phyloP scores from a whole-genome alignment of 2,113 vertebrate species.

The Struthio camelus region DNA sequence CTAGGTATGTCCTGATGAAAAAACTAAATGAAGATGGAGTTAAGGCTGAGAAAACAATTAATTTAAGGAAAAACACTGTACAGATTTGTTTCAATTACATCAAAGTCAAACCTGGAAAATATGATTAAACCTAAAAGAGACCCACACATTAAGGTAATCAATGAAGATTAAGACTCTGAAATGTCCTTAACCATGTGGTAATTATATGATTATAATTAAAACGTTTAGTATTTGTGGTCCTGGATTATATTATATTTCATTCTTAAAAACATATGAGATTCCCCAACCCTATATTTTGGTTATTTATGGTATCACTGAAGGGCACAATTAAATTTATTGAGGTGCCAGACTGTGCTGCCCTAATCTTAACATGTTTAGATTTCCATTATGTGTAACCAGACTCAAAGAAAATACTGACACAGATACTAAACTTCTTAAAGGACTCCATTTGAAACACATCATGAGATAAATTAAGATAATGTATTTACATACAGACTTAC shows the following conservation, averaged over 20 bases:
- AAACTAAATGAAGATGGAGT: neutral
- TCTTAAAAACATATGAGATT: conserved; percentile 16
- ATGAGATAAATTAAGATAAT: neutral
- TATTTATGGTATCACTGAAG: conserved; percentile 10
- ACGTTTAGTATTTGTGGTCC: neutral
- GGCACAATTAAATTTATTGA: conserved; percentile 19
- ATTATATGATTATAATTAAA: conserved; percentile 2
- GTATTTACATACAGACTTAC: neutral
- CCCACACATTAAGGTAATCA: neutral
- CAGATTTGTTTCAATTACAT: conserved; percentile 22
- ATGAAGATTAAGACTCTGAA: neutral
- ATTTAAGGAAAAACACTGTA: neutral
- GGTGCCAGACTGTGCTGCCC: neutral
- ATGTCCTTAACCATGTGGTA: neutral
- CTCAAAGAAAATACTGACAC: conserved; percentile 46
- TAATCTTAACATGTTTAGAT: conserved; percentile 37
- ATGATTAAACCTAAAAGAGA: conserved; percentile 9
- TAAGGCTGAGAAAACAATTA: conserved; percentile 22
- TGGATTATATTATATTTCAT: conserved; percentile 18
- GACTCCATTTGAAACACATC: conserved; percentile 19
- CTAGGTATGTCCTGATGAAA: neutral
- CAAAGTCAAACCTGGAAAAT: neutral
- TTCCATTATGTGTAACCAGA: conserved; percentile 30
- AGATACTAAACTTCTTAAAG: conserved; percentile 8
- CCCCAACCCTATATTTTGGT: neutral